phyloP scores from a whole-genome alignment of 2,113 vertebrate species.

The Arenaria interpres region DNA sequence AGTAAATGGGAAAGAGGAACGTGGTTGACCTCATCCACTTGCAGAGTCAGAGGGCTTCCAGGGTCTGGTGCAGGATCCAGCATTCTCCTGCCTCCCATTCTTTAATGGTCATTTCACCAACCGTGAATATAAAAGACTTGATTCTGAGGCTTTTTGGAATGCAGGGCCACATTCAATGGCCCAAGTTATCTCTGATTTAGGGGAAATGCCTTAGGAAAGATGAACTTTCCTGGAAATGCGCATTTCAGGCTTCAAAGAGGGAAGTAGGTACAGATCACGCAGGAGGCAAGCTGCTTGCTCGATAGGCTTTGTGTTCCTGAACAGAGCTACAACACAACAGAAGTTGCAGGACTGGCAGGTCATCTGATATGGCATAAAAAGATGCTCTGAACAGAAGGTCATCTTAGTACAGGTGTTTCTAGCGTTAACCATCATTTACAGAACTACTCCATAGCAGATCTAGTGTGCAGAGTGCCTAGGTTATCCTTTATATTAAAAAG shows the following conservation, averaged over 20 bases:
- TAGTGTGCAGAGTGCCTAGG: not conserved
- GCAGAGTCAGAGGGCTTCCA: not conserved
- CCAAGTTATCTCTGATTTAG: not conserved
- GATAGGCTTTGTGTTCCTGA: not conserved
- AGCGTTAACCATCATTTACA: not conserved
- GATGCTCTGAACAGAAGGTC: not conserved
- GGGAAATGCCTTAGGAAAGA: not conserved
- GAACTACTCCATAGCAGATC: not conserved
- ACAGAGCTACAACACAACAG: not conserved
- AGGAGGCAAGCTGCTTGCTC: not conserved
- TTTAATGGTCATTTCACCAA: not conserved
- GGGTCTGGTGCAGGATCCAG: not conserved
- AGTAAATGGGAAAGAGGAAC: not conserved
- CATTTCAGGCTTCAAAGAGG: not conserved
- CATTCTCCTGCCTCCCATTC: not conserved
- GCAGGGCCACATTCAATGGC: not conserved
- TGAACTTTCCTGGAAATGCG: not conserved
- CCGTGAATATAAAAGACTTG: not conserved
- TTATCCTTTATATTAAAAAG: not conserved
- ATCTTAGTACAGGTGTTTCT: not conserved
- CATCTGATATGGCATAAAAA: not conserved
- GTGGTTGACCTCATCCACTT: not conserved
- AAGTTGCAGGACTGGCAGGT: not conserved
- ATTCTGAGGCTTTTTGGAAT: not conserved
- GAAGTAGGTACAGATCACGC: not conserved